Conservation (phyloP, 2,888 invertebrate species). For the Zaprionus bogoriensis region DNA sequence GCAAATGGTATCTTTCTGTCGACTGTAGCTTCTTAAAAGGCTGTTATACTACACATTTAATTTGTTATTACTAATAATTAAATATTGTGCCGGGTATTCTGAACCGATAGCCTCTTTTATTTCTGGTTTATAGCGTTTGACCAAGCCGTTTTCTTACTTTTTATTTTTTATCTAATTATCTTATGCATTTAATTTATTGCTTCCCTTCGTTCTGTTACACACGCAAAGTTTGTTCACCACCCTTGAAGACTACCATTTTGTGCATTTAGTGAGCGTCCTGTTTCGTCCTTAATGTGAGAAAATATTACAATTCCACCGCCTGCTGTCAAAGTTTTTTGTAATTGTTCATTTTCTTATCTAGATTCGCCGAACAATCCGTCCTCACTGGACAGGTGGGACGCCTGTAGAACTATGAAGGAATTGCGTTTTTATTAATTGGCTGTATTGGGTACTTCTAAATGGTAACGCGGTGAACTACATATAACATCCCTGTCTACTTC, state of each 20-base stretch:
- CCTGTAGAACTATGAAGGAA: conserved; percentile 49
- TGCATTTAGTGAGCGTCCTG: conserved; percentile 56
- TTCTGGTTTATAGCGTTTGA: conserved; percentile 2
- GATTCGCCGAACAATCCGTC: conserved; percentile 54
- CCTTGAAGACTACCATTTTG: conserved; percentile 60
- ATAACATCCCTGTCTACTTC: conserved; percentile 5
- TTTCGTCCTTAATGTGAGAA: conserved; percentile 77
- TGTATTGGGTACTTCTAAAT: conserved; percentile 25
- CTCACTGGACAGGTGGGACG: conserved; percentile 63
- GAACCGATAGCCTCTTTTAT: background rate
- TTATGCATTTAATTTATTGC: conserved; percentile 82
- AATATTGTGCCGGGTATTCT: too few species aligned
- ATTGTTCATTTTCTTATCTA: conserved; percentile 79
- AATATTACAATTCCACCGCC: conserved; percentile 64
- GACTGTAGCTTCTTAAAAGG: too few species aligned
- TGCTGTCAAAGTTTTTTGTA: conserved; percentile 67
- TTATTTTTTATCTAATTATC: conserved; percentile 81
- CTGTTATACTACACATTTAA: too few species aligned
- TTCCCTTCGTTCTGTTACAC: conserved; percentile 48
- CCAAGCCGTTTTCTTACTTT: conserved; percentile 29
- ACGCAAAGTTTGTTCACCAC: conserved; percentile 63
- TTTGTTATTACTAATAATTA: too few species aligned
- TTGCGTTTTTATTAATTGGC: conserved; percentile 75
- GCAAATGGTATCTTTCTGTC: too few species aligned
- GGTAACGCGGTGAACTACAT: background rate